phyloP scores from a whole-genome alignment of 1,140 invertebrate species.

The Teleopsis dalmanni region DNA sequence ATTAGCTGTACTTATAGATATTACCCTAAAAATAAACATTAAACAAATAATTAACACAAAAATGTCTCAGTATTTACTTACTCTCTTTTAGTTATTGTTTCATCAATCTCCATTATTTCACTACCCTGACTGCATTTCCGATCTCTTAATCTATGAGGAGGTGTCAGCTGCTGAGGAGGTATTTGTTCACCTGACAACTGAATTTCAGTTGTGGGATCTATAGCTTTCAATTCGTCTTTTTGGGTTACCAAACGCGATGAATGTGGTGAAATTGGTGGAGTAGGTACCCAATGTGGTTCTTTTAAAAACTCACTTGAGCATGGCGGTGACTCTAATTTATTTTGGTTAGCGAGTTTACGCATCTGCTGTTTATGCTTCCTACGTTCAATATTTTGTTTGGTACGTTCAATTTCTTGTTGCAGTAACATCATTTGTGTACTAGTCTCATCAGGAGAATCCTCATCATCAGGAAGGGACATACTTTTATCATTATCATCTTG shows the following conservation, averaged over 20 bases:
- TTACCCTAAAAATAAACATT: neutral
- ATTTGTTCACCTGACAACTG: neutral
- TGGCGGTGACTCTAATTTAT: neutral
- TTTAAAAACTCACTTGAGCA: neutral
- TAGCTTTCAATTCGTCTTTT: neutral
- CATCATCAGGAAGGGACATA: constrained; percentile 2
- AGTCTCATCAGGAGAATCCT: constrained; percentile 12
- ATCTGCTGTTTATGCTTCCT: constrained; percentile 17
- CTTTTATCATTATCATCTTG: constrained; percentile 6
- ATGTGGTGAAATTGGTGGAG: constrained; percentile 31
- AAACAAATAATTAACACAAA: no score
- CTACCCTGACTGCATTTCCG: constrained; percentile 9
- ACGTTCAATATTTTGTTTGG: constrained; percentile 30
- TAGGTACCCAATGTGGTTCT: constrained; percentile 29
- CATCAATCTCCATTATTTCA: constrained; percentile 16
- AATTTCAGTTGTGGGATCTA: neutral
- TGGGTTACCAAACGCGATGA: constrained; percentile 13
- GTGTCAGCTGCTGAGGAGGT: neutral
- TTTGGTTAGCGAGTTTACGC: neutral
- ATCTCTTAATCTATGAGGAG: neutral
- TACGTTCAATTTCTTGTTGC: constrained; percentile 34
- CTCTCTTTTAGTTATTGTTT: constrained; percentile 7
- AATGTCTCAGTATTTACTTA: no score
- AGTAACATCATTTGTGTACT: constrained; percentile 19
- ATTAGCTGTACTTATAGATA: neutral